Evolutionary conservation across 2,888 invertebrate species (phyloP).

Genomic region (Arrhopalites spinosus): DNA sequence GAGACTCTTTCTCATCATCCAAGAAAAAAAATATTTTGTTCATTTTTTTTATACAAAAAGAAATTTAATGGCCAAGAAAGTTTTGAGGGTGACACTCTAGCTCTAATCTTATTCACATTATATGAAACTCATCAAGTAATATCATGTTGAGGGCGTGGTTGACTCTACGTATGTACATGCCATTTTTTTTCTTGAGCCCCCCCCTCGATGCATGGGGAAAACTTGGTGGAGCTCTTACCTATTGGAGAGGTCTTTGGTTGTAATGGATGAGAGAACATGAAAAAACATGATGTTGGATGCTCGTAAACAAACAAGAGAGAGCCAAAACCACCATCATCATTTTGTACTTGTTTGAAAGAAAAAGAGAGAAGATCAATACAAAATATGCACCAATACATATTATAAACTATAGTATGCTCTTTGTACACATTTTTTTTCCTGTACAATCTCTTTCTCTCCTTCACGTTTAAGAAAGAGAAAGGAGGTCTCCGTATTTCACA

Average conservation of each 20-base stretch:
- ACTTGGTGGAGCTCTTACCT: background rate
- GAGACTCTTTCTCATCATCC: too few species aligned
- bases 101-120: slow-evolving; percentile 12
- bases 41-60: too few species aligned
- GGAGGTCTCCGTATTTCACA: too few species aligned
- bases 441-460: background rate
- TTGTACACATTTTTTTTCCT: background rate
- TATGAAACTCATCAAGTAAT: slow-evolving; percentile 18
- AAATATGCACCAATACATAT: background rate
- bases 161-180: too few species aligned
- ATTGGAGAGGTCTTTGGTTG: background rate
- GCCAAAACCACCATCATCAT: slow-evolving; percentile 1
- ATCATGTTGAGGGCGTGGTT: slow-evolving; percentile 17
- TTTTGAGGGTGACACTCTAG: background rate
- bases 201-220: too few species aligned
- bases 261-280: background rate
- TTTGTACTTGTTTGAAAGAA: background rate
- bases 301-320: background rate
- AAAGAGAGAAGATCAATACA: background rate
- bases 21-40: too few species aligned
- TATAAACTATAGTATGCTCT: background rate
- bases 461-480: background rate
- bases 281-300: background rate
- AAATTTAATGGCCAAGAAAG: too few species aligned
- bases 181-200: background rate